Conservation (phyloP, 2,113 vertebrate species). For the Sylvilagus bachmani region DNA sequence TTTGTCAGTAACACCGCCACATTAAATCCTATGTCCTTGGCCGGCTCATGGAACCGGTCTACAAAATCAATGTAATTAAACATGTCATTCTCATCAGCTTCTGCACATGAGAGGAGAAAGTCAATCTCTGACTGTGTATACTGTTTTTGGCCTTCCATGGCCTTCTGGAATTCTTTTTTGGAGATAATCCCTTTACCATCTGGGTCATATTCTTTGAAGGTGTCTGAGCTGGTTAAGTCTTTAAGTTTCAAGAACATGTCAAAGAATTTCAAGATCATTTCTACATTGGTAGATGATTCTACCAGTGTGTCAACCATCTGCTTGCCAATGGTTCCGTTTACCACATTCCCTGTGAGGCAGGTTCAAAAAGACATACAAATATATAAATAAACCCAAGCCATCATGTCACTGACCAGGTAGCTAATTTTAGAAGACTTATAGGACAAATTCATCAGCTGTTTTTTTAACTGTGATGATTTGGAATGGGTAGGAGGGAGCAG, state of each 20-base stretch:
- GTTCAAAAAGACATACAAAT: conserved; percentile 77
- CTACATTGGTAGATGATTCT: conserved; percentile 98
- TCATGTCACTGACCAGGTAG: conserved; percentile 16
- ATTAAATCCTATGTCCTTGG: conserved; percentile 99
- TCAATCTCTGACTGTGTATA: conserved; percentile 97
- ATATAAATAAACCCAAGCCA: conserved; percentile 70
- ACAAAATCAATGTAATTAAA: conserved; percentile 98
- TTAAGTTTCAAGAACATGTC: conserved; percentile 99
- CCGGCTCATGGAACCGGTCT: conserved; percentile 96
- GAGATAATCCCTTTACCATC: conserved; percentile 98
- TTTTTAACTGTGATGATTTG: conserved; percentile 49
- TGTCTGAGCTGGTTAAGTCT: conserved; percentile 97
- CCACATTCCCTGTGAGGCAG: conserved; percentile 94
- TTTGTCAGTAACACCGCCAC: conserved; percentile 97
- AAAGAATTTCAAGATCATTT: conserved; percentile 99
- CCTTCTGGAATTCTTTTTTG: conserved; percentile 99
- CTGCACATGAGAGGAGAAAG: conserved; percentile 96
- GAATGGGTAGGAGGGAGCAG: conserved; percentile 57
- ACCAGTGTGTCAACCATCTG: conserved; percentile 99
- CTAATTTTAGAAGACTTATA: conserved; percentile 52
- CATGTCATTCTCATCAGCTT: conserved; percentile 98
- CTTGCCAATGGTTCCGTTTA: conserved; percentile 99
- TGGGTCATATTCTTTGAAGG: conserved; percentile 96
- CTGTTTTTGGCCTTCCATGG: conserved; percentile 99
- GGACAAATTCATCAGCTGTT: conserved; percentile 33